Base-by-base conservation (phyloP, 1,140 invertebrate genomes). In the Drosophila jambulina region DNA sequence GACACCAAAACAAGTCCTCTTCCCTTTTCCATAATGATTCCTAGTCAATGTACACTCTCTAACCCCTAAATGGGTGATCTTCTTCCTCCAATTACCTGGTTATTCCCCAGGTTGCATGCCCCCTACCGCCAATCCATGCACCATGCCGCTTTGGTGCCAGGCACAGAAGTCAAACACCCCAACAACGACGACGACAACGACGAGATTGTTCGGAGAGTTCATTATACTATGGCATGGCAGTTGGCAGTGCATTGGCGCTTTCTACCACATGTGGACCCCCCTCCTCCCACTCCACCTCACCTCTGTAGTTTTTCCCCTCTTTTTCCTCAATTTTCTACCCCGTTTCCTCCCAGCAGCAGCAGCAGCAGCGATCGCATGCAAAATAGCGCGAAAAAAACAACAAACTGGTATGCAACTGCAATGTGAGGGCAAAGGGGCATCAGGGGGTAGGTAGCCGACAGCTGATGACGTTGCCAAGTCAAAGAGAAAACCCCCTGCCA, bases 391-490 rank as follows among this genome's bases (percentile, higher is more conserved):
- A 80, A 67, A 74, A 76, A 48, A 61, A 80, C 32, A 32, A 32
- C 10, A 36, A 85, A 81, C 79, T 82, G 83, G 83, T 82, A 86
- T 82, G 82, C 80, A 83, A 81, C 65, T 70, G 72, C 72, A 74
- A 64, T 25, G 34, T 13, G 27, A 2, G 4, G 48, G n/a, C n/a
- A 9, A 7, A 8, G 13, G 19, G 25, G n/a, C 7, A 6, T 5
- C 8, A 17, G 19, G n/a, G 40, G 15, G 10, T n/a, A 25, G 61
- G 32, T 34, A 40, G 59, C 43, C 48, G 60, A 57, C 60, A 64
- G 80, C 75, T 70, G 75, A 78, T 78, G 75, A 69, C 71, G 56
- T 69, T 70, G 67, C 67, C 75, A 77, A 77, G 75, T 77, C 74
- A 78, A 69, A 78, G 74, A 77, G 75, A 48, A 53, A 68, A 40